phyloP scores from a whole-genome alignment of 2,113 vertebrate genomes.

The Chionomys nivalis region DNA sequence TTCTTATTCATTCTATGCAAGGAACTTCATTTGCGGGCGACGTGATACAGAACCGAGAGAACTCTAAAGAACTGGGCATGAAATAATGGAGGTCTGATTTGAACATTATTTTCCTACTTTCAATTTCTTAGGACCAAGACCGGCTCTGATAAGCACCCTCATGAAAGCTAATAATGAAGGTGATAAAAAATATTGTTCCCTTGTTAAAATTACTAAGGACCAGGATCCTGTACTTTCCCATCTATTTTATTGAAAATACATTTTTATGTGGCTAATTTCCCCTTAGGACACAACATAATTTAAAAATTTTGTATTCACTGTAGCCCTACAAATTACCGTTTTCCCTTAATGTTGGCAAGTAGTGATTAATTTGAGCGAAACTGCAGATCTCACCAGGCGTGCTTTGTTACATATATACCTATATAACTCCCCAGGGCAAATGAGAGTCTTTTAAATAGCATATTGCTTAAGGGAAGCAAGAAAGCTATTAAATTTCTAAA shows the following conservation, averaged over 20 bases:
- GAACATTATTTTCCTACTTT: neutral
- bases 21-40: neutral
- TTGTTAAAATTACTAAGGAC: constrained; percentile 20
- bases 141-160: constrained; percentile 56
- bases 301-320: constrained; percentile 58
- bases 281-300: constrained; percentile 66
- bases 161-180: constrained; percentile 20
- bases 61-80: neutral
- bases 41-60: neutral
- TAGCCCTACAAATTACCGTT: constrained; percentile 65
- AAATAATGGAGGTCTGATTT: neutral
- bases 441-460: neutral
- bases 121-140: constrained; percentile 44
- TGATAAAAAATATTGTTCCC: constrained; percentile 58
- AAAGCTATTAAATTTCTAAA: constrained; percentile 37
- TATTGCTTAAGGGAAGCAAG: constrained; percentile 1
- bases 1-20: constrained; percentile 18
- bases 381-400: constrained; percentile 27
- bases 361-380: constrained; percentile 72
- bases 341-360: constrained; percentile 68
- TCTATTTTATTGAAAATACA: constrained; percentile 54
- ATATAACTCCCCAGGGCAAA: neutral
- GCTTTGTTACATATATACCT: neutral
- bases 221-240: constrained; percentile 24
- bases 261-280: constrained; percentile 48